phyloP scores from a whole-genome alignment of 2,113 vertebrate species.

The Pao palembangensis region DNA sequence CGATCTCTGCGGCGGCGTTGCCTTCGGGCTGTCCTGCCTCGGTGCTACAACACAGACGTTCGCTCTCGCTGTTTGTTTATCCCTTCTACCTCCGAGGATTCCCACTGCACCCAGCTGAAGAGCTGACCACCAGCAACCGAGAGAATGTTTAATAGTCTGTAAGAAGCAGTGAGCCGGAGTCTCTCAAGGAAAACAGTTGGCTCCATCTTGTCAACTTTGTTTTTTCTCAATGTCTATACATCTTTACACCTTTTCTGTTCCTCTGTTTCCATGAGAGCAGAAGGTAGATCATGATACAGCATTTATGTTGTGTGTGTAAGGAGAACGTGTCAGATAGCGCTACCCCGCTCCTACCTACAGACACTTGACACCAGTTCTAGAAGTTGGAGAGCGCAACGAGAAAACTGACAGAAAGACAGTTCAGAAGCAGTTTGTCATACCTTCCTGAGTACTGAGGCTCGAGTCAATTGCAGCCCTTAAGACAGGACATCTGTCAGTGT shows the following conservation, averaged over 20 bases:
- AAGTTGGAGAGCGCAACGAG: too few species aligned
- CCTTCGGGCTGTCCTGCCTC: slow-evolving; percentile 42
- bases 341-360: too few species aligned
- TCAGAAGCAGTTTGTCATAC: not conserved
- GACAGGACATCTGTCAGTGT: slow-evolving; percentile 28
- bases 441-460: slow-evolving; percentile 24
- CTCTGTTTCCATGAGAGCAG: not conserved
- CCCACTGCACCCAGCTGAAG: slow-evolving; percentile 12
- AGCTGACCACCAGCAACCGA: slow-evolving; percentile 27
- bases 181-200: slow-evolving; percentile 23
- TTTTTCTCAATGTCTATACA: slow-evolving; percentile 15
- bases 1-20: slow-evolving; percentile 18
- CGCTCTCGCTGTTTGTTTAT: slow-evolving; percentile 42
- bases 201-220: slow-evolving; percentile 7
- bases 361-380: too few species aligned
- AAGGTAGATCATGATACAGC: not conserved
- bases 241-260: slow-evolving; percentile 9
- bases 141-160: slow-evolving; percentile 37
- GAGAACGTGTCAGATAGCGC: too few species aligned
- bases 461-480: slow-evolving; percentile 57
- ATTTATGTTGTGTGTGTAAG: too few species aligned
- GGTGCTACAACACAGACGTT: slow-evolving; percentile 7
- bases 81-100: slow-evolving; percentile 30
- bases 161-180: slow-evolving; percentile 15
- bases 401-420: too few species aligned